Base-by-base conservation (phyloP, 1,140 invertebrate species). In the Drosophila setifemur region DNA sequence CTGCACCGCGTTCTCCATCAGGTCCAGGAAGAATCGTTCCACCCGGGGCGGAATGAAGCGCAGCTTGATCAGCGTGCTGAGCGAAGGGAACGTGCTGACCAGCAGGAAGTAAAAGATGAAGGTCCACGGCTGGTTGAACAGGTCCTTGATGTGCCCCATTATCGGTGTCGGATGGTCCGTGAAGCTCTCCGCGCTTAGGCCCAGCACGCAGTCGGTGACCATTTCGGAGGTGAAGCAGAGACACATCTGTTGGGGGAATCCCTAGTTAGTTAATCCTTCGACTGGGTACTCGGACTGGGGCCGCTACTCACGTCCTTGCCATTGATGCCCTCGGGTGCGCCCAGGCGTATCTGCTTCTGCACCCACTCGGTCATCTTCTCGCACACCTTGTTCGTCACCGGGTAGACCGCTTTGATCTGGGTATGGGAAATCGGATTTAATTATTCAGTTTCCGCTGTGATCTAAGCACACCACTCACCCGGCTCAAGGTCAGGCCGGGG, bases 401-500 rank as follows among this genome's bases (percentile, higher is more conserved):
- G 86, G 52, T 90, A 90, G 0, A 85, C 78, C 1, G 71, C 39
- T 28, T 89, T 89, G 11, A 90, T 75, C 77, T 82, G 9, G 2
- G n/a, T 11, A 35, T 19, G 0, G 3, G 1, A n/a, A n/a, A n/a
- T n/a, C n/a, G n/a, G 3, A 7, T 9, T 4, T 6, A 4, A n/a
- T n/a, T n/a, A n/a, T n/a, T n/a, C n/a, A n/a, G n/a, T n/a, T n/a
- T n/a, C n/a, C n/a, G n/a, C n/a, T n/a, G n/a, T 8, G 11, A 26
- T 16, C 25, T 18, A 6, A 25, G 16, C 0, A 18, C 3, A 8
- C 8, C 1, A 60, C 71, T 73, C 33, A 81, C 77, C 12, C 88
- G 69, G 60, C 90, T 78, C 2, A 85, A 85, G 5, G 92, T 93
- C 45, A 93, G 91, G 2, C 92, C 91, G 3, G 93, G 92, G 19